These are phyloP conservation scores for Ctenodactylus gundi DNA, from an alignment of 2,113 vertebrate species.

Conservation along the genomic window DNA sequence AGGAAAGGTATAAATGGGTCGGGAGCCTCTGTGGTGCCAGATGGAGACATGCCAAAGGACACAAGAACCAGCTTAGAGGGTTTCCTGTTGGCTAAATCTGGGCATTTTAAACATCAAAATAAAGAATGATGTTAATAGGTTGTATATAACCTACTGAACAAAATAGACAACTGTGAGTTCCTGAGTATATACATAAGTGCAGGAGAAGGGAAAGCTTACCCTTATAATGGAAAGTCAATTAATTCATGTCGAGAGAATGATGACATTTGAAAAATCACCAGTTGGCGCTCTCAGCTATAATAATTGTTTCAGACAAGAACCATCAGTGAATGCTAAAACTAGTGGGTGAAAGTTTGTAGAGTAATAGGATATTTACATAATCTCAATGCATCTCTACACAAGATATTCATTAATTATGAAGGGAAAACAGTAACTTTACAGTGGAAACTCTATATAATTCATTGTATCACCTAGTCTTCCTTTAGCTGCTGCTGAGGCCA, in stretches of 20 bases:
- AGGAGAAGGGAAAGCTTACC: background rate
- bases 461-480: background rate
- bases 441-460: background rate
- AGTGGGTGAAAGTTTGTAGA: background rate
- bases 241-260: background rate
- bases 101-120: slow-evolving; percentile 45
- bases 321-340: background rate
- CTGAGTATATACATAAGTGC: slow-evolving; percentile 31
- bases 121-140: slow-evolving; percentile 45
- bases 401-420: slow-evolving; percentile 1
- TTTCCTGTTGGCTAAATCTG: slow-evolving; percentile 35
- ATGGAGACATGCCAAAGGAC: slow-evolving; percentile 16
- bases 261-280: slow-evolving; percentile 26
- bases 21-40: slow-evolving; percentile 3
- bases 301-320: background rate
- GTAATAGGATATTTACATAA: background rate
- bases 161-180: slow-evolving; percentile 27
- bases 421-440: background rate
- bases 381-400: background rate
- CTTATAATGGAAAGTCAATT: slow-evolving; percentile 6
- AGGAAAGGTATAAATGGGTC: slow-evolving; percentile 4
- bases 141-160: slow-evolving; percentile 37
- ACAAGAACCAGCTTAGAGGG: background rate
- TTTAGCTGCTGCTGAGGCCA: background rate
- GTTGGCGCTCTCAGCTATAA: background rate